These are phyloP conservation scores for Sebastes itinus DNA, from an alignment of 2,797 vertebrate genomes.

Conservation along the genomic window DNA sequence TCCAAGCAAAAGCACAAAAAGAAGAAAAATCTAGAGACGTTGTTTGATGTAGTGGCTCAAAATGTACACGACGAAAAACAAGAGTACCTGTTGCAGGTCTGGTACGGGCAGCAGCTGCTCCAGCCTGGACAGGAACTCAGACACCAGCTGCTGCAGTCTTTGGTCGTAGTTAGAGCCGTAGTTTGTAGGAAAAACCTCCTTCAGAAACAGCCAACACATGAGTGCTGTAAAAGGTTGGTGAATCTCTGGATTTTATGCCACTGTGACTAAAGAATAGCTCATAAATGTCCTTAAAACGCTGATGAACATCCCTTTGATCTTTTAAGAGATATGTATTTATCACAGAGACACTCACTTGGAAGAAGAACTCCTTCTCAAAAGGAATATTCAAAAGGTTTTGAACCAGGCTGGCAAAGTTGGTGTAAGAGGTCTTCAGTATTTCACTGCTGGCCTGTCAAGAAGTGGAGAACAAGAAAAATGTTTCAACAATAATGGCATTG, in stretches of 20 bases:
- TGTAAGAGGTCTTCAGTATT: conserved; percentile 60
- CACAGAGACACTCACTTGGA: conserved; percentile 52
- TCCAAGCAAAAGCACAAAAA: neutral
- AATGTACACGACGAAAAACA: neutral
- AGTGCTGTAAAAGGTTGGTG: neutral
- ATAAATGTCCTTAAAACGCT: neutral
- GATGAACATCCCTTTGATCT: neutral
- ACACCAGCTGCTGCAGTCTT: conserved; percentile 61
- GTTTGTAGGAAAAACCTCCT: conserved; percentile 68
- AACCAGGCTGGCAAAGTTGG: conserved; percentile 67
- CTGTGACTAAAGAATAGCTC: neutral
- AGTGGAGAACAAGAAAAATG: neutral
- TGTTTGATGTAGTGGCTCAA: neutral
- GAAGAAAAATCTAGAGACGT: neutral
- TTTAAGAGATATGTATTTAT: neutral
- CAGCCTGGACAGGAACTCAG: conserved; percentile 63
- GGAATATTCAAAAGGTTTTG: conserved; percentile 65
- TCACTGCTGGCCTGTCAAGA: conserved; percentile 45
- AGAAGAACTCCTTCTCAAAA: conserved; percentile 69
- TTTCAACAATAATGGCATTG: neutral
- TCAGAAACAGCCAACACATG: conserved; percentile 3
- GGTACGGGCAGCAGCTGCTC: conserved; percentile 71
- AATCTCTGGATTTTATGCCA: neutral
- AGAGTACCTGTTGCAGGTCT: conserved; percentile 63
- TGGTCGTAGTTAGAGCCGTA: conserved; percentile 62